These are phyloP conservation scores for Pseudopodoces humilis DNA, from an alignment of 2,113 vertebrate genomes.

Conservation along the genomic window DNA sequence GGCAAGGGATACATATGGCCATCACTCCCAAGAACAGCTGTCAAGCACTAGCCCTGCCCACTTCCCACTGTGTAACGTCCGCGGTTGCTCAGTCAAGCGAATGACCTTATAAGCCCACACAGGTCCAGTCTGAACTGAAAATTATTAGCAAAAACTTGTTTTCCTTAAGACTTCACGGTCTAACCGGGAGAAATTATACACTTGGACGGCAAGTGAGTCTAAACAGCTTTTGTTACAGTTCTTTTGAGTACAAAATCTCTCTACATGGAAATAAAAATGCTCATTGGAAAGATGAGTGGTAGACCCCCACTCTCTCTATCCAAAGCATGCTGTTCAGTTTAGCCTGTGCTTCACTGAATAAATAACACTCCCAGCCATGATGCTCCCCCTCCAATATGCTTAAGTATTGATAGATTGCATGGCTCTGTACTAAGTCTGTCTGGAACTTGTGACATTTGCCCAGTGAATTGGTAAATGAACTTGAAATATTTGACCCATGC, in stretches of 20 bases:
- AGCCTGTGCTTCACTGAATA: constrained; percentile 63
- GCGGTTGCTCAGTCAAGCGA: constrained; percentile 53
- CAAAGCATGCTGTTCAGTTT: constrained; percentile 57
- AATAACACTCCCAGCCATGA: constrained; percentile 44
- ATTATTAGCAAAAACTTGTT: constrained; percentile 23
- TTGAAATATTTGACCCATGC: constrained; percentile 68
- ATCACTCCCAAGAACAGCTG: constrained; percentile 63
- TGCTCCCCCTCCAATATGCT: constrained; percentile 55
- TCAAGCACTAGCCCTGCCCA: constrained; percentile 59
- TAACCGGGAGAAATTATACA: constrained; percentile 15
- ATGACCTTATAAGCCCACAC: constrained; percentile 51
- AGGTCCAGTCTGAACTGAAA: constrained; percentile 30
- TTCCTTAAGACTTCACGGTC: not conserved
- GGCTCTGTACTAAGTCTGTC: constrained; percentile 22
- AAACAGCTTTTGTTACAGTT: not conserved
- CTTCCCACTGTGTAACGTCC: constrained; percentile 52
- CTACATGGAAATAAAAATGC: constrained; percentile 16
- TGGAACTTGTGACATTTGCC: constrained; percentile 72
- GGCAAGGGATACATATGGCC: constrained; percentile 65
- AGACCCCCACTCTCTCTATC: not conserved
- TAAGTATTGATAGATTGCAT: constrained; percentile 71
- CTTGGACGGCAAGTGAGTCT: not conserved
- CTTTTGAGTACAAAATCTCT: constrained; percentile 27
- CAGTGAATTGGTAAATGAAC: constrained; percentile 71
- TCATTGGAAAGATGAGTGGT: not conserved